Evolutionary conservation across 1,140 invertebrate species (phyloP).

Genomic region (Diuraphis noxia): DNA sequence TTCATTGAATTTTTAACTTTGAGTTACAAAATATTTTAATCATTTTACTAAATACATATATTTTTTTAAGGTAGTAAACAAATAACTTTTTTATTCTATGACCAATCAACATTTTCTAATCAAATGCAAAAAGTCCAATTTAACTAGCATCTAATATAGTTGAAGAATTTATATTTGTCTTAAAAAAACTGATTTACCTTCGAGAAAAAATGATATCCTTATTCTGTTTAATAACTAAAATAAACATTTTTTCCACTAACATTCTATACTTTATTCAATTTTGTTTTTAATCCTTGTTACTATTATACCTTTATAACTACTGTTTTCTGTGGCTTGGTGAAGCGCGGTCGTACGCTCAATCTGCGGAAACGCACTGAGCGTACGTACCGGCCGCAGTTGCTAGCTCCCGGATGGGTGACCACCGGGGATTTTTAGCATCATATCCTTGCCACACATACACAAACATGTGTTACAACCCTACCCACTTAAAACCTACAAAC

Average conservation of each 20-base stretch:
- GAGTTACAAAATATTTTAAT: not conserved
- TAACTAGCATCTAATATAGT: no score
- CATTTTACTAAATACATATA: not conserved
- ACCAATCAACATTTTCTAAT: not conserved
- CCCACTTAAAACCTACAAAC: no score
- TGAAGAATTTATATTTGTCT: not conserved
- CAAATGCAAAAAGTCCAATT: not conserved
- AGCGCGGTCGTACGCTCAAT: no score
- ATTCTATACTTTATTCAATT: not conserved
- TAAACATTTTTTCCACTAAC: no score
- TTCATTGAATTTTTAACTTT: not conserved
- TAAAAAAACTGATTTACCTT: not conserved
- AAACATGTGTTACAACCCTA: no score
- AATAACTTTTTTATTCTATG: not conserved
- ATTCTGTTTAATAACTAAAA: not conserved
- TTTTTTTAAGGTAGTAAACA: not conserved
- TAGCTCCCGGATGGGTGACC: no score
- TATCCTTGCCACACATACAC: no score
- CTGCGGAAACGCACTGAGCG: no score
- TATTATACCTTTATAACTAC: no score
- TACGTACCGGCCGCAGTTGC: no score
- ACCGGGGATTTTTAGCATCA: no score
- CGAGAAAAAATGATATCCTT: not conserved
- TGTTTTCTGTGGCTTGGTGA: no score
- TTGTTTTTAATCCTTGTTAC: not conserved